Evolutionary conservation across 2,797 vertebrate species (phyloP).

Genomic region (Falco berigora): DNA sequence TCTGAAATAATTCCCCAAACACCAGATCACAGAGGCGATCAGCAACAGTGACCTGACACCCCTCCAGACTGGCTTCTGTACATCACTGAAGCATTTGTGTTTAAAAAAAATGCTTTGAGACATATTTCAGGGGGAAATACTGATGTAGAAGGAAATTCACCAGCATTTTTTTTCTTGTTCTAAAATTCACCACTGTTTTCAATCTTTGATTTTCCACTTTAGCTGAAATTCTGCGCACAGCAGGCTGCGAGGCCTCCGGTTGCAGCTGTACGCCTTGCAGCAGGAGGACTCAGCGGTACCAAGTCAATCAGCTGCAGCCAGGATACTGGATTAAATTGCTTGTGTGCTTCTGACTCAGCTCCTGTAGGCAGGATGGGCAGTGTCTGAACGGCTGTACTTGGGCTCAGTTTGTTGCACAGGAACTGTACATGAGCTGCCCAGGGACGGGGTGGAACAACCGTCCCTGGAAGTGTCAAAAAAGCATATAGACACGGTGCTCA

Average conservation of each 20-base stretch:
- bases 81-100: neutral
- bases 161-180: neutral
- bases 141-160: neutral
- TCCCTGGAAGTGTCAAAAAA: too few species aligned
- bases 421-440: neutral
- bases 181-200: neutral
- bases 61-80: neutral
- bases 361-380: accelerated
- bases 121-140: neutral
- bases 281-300: accelerated
- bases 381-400: accelerated
- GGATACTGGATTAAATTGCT: accelerated
- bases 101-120: neutral
- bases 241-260: neutral
- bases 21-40: accelerated
- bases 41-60: neutral
- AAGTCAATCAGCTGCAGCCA: neutral
- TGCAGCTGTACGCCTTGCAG: neutral
- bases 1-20: neutral
- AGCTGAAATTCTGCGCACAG: neutral
- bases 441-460: too few species aligned
- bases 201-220: neutral
- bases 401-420: accelerated
- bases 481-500: too few species aligned
- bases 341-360: neutral